These are phyloP conservation scores for Trichogramma pretiosum DNA, from an alignment of 1,140 invertebrate genomes.

Conservation along the genomic window DNA sequence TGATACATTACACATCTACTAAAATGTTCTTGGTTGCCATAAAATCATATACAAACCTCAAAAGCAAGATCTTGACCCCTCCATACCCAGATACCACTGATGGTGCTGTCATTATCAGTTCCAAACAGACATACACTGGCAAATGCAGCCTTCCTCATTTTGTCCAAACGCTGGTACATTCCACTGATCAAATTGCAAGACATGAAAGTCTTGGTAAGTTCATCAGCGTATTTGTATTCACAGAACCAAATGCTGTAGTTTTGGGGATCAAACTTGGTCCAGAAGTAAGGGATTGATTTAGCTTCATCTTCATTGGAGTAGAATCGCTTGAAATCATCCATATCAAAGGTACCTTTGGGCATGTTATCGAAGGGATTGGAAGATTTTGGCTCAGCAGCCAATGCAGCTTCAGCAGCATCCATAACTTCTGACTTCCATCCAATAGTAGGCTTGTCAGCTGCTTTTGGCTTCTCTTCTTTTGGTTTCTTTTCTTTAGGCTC, in stretches of 20 bases:
- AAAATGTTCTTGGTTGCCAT: too few relatives aligned
- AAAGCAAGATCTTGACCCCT: slow-evolving; percentile 91
- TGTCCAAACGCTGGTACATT: slow-evolving; percentile 97
- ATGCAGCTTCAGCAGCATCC: slow-evolving; percentile 61
- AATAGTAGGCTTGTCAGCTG: slow-evolving; percentile 45
- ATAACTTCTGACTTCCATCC: too few relatives aligned
- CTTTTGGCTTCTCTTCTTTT: slow-evolving; percentile 50
- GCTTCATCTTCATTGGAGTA: slow-evolving; percentile 96
- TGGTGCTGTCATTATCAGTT: slow-evolving; percentile 81
- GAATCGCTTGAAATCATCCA: slow-evolving; percentile 95
- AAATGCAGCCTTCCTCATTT: slow-evolving; percentile 94
- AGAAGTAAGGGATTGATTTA: slow-evolving; percentile 95
- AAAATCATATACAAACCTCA: slow-evolving; percentile 47
- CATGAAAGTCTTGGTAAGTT: slow-evolving; percentile 70
- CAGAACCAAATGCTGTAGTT: slow-evolving; percentile 96
- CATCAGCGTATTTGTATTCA: slow-evolving; percentile 94
- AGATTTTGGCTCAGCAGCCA: slow-evolving; percentile 69
- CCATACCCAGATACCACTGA: slow-evolving; percentile 97
- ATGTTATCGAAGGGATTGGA: slow-evolving; percentile 87
- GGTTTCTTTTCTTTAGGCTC: slow-evolving; percentile 47
- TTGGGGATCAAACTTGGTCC: slow-evolving; percentile 94
- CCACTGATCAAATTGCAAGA: slow-evolving; percentile 49
- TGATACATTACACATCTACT: too few relatives aligned
- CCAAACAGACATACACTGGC: slow-evolving; percentile 91
- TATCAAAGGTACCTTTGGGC: slow-evolving; percentile 84